A percentile compares a stretch with the other conserved stretches of the same genome.
phyloP scores from a whole-genome alignment of 2,113 vertebrate species.

The Gadus macrocephalus region DNA sequence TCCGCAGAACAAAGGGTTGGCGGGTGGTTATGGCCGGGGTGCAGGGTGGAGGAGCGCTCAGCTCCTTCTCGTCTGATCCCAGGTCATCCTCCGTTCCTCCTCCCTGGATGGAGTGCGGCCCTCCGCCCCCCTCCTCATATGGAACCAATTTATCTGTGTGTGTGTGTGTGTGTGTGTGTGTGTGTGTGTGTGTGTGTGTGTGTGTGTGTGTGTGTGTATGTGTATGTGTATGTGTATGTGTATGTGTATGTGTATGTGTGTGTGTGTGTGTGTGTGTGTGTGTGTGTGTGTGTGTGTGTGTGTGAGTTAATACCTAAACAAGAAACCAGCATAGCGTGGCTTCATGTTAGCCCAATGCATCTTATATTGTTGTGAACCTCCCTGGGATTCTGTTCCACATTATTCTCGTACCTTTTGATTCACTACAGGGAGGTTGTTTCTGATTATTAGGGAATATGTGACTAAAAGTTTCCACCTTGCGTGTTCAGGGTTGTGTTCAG shows the following conservation, averaged over 20 bases:
- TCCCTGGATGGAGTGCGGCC: slow-evolving; percentile 20
- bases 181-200: background rate
- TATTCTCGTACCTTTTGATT: background rate
- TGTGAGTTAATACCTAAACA: slow-evolving; percentile 33
- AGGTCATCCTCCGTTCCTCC: too few species aligned
- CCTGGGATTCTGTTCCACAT: background rate
- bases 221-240: too few species aligned
- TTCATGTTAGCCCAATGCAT: slow-evolving; percentile 9
- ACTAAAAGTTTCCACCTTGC: slow-evolving; percentile 9
- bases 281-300: too few species aligned
- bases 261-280: background rate
- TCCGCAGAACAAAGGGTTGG: too few species aligned
- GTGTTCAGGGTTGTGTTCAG: slow-evolving; percentile 19
- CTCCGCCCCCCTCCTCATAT: slow-evolving; percentile 44
- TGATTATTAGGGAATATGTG: background rate
- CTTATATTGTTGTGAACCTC: slow-evolving; percentile 43
- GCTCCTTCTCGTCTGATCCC: too few species aligned
- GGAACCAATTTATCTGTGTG: slow-evolving; percentile 53
- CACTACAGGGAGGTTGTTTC: background rate
- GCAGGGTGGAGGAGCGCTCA: too few species aligned
- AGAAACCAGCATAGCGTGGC: slow-evolving; percentile 27
- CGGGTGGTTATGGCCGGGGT: too few species aligned
- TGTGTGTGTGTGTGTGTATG: too few species aligned
- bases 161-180: too few species aligned
- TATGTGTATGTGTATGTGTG: background rate